Evolutionary conservation across 2,113 vertebrate species (phyloP).

Genomic region (Danionella cerebrum): DNA sequence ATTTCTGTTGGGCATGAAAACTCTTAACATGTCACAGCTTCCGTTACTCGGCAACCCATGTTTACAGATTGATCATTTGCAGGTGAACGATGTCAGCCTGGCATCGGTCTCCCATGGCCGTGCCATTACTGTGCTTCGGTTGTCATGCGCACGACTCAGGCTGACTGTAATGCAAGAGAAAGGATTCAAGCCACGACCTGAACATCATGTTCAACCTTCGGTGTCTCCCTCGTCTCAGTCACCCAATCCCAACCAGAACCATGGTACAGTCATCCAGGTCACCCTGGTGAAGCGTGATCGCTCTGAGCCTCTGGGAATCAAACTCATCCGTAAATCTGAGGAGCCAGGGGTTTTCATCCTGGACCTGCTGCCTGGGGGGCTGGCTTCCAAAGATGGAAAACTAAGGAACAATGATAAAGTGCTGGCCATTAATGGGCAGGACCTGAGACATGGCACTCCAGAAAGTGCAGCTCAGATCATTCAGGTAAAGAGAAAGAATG

Average conservation of each 20-base stretch:
- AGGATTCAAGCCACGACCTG: slow-evolving; percentile 69
- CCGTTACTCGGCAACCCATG: background rate
- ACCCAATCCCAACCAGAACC: slow-evolving; percentile 38
- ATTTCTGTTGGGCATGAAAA: too few relatives aligned
- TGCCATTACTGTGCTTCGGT: slow-evolving; percentile 71
- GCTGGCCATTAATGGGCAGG: slow-evolving; percentile 83
- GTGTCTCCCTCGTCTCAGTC: slow-evolving; percentile 38
- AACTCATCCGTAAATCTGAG: slow-evolving; percentile 82
- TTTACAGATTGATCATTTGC: slow-evolving; percentile 3
- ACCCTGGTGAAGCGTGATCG: slow-evolving; percentile 76
- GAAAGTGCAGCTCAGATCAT: slow-evolving; percentile 89
- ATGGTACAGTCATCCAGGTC: slow-evolving; percentile 73
- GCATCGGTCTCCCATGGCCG: slow-evolving; percentile 74
- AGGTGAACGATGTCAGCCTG: slow-evolving; percentile 84
- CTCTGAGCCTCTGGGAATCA: slow-evolving; percentile 79
- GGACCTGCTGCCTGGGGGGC: slow-evolving; percentile 78
- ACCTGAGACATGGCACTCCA: slow-evolving; percentile 83
- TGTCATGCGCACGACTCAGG: slow-evolving; percentile 64
- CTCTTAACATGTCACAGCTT: background rate
- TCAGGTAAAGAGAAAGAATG: slow-evolving; percentile 64
- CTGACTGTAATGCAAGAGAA: slow-evolving; percentile 86
- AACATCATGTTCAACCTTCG: slow-evolving; percentile 40
- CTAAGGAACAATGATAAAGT: slow-evolving; percentile 83
- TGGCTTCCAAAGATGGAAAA: slow-evolving; percentile 84
- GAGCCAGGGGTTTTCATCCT: slow-evolving; percentile 84